Percentiles rank a stretch among this genome's conserved stretches.
phyloP scores from a whole-genome alignment of 2,113 vertebrate genomes.

The Sceloporus undulatus region DNA sequence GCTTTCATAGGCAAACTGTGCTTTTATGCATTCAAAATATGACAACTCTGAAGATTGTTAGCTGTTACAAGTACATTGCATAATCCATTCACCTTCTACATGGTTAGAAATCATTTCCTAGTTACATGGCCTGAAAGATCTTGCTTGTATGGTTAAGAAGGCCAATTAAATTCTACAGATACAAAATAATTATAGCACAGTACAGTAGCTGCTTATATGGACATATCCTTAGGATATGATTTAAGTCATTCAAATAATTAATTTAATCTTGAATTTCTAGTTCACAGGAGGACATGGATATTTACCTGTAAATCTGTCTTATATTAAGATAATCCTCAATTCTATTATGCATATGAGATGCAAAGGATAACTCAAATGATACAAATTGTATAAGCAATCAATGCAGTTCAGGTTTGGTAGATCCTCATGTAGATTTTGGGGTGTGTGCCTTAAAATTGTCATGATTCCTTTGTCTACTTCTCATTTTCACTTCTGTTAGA shows the following conservation, averaged over 20 bases:
- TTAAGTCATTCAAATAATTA: neutral
- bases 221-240: neutral
- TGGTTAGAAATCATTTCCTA: neutral
- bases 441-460: neutral
- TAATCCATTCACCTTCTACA: constrained; percentile 22
- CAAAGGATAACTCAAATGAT: neutral
- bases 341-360: neutral
- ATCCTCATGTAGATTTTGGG: neutral
- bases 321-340: neutral
- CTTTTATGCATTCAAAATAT: neutral
- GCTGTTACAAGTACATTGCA: neutral
- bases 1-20: neutral
- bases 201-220: neutral
- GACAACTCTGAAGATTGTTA: too few species aligned
- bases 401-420: neutral
- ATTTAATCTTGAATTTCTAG: neutral
- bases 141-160: neutral
- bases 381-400: neutral
- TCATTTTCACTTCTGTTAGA: neutral
- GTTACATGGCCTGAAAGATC: neutral
- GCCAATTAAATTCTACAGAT: neutral
- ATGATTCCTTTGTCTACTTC: neutral
- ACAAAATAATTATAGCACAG: neutral
- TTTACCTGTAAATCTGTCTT: neutral
- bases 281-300: neutral